These are phyloP conservation scores for Chauna torquata DNA, from an alignment of 2,113 vertebrate genomes.

Conservation along the genomic window DNA sequence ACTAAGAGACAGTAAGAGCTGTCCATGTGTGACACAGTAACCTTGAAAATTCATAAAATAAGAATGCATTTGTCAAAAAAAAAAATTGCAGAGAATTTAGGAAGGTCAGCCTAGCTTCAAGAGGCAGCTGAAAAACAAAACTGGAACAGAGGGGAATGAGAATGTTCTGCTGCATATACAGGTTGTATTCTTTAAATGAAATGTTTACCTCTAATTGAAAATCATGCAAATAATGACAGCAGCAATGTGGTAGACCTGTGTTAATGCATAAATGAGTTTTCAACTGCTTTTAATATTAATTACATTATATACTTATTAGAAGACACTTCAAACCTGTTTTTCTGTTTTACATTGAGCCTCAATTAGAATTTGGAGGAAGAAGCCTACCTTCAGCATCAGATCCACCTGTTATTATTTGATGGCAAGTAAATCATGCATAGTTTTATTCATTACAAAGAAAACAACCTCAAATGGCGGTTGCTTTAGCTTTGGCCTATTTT, in stretches of 20 bases:
- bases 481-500: neutral
- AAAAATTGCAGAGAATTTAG: neutral
- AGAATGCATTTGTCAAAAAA: neutral
- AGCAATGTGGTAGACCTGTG: conserved; percentile 25
- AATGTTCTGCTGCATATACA: conserved; percentile 17
- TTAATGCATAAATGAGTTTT: conserved; percentile 48
- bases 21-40: neutral
- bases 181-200: neutral
- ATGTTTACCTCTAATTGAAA: conserved; percentile 38
- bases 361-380: neutral
- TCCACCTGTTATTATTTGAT: neutral
- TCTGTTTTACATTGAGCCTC: conserved; percentile 26
- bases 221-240: conserved; percentile 43
- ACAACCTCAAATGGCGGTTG: neutral
- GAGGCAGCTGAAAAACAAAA: neutral
- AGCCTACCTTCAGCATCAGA: neutral
- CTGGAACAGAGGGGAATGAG: neutral
- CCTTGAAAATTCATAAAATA: conserved; percentile 15
- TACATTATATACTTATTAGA: neutral
- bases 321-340: conserved; percentile 41
- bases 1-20: neutral
- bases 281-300: conserved; percentile 56
- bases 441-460: neutral
- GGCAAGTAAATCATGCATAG: neutral
- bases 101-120: neutral